Base-by-base conservation (phyloP, 2,113 vertebrate genomes). In the Psophia crepitans region DNA sequence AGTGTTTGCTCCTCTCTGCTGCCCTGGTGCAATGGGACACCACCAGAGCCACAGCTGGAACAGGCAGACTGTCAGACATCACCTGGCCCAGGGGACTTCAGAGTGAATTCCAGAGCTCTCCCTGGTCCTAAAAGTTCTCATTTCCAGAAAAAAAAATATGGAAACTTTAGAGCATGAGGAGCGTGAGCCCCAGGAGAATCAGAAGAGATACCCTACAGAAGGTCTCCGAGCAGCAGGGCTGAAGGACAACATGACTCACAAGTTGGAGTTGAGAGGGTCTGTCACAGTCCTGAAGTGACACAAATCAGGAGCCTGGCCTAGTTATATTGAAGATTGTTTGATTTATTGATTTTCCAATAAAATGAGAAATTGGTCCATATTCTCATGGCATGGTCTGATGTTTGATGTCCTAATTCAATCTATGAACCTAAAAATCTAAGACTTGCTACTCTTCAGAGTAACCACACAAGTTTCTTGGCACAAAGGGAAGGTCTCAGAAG, bases 151-250 rank as follows among this genome's bases (percentile, higher is more conserved):
- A 49, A 32, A 41, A 2, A n/a, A n/a, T n/a, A n/a, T n/a, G 3
- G 22, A 60, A 39, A 37, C 24, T 77, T 61, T 3, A 74, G 33
- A 82, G 30, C 11, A 39, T 32, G 26, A 37, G 20, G 19, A 70
- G 10, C 0, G 0, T 39, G 5, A 53, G 18, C 2, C 27, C 22
- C 53, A 23, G 43, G 58, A 82, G 44, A 69, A 46, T 28, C 12
- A 65, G 24, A 39, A 66, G 39, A 58, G 6, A 35, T 0, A 56
- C 60, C n/a, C 8, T 82, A n/a, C 12, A 14, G 56, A 39, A 89
- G 17, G 11, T 70, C 8, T 44, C 43, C 28, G 53, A 88, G 32
- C 58, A 54, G 21, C 13, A 53, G 66, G 9, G n/a, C 35, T 70
- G 60, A 74, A 61, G 35, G 28, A 11, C 23, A 66, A 17, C 33